A percentile compares a stretch with the other conserved stretches of the same genome.
Conservation (phyloP, 2,113 vertebrate genomes). For the Microtus richardsoni region DNA sequence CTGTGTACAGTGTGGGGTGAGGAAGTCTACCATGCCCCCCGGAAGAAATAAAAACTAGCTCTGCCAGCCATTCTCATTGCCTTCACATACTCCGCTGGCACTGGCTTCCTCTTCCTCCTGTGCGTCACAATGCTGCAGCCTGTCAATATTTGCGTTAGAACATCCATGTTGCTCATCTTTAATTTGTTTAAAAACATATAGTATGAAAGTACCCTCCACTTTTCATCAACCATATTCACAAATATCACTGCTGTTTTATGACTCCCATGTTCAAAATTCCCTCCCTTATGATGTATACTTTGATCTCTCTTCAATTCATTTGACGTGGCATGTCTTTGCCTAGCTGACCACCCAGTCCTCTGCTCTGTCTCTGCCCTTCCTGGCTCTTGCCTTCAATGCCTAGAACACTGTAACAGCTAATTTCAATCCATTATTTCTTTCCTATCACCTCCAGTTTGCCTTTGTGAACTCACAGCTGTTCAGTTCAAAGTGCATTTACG, state of each 20-base stretch:
- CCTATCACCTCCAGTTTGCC: not conserved
- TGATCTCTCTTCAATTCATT: not conserved
- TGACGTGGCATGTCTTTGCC: not conserved
- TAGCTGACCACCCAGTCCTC: not conserved
- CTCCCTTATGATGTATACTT: not conserved
- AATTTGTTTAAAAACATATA: not conserved
- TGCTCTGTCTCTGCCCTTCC: not conserved
- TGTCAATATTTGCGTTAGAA: not conserved
- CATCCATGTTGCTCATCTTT: not conserved
- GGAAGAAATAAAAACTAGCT: too few relatives aligned
- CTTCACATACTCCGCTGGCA: not conserved
- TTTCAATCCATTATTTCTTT: not conserved
- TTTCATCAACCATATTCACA: not conserved
- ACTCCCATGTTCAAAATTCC: not conserved
- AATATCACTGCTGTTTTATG: not conserved
- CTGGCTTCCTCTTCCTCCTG: not conserved
- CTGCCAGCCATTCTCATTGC: not conserved
- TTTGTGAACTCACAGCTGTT: constrained; percentile 37
- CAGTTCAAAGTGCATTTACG: not conserved
- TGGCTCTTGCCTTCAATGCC: not conserved
- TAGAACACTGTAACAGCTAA: not conserved
- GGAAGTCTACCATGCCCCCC: not conserved
- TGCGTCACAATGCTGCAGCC: fast-evolving
- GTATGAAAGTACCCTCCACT: not conserved
- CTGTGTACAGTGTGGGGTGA: fast-evolving